These are phyloP conservation scores for Omphaloscelis lunosa DNA, from an alignment of 2,888 invertebrate genomes.

Conservation along the genomic window DNA sequence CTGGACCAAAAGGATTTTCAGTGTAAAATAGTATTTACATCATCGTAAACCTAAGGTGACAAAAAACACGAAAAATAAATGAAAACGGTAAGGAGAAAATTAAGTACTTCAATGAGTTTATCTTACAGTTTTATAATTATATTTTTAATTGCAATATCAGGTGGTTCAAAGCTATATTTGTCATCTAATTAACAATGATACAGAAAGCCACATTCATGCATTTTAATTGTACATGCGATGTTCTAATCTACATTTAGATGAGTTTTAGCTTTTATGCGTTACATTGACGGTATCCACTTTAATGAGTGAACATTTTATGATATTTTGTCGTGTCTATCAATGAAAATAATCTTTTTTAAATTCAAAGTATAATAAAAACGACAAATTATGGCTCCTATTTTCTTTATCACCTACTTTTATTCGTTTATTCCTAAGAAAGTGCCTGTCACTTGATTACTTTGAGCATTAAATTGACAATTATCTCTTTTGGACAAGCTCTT, in stretches of 20 bases:
- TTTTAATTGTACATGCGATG: constrained; percentile 72
- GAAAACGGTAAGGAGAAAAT: constrained; percentile 78
- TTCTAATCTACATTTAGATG: constrained; percentile 72
- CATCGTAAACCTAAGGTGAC: constrained; percentile 51
- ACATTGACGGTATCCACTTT: constrained; percentile 59
- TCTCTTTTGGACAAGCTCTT: constrained; percentile 58
- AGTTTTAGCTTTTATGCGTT: constrained; percentile 61
- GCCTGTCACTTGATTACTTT: constrained; percentile 46
- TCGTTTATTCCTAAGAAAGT: constrained; percentile 48
- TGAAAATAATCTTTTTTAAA: constrained; percentile 30
- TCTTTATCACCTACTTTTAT: constrained; percentile 51
- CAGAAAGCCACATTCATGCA: constrained; percentile 76
- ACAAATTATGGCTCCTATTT: constrained; percentile 45
- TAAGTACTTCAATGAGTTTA: constrained; percentile 69
- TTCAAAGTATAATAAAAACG: constrained; percentile 41
- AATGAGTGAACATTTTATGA: constrained; percentile 55
- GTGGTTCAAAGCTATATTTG: constrained; percentile 58
- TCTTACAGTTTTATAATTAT: constrained; percentile 59
- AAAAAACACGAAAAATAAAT: constrained; percentile 53
- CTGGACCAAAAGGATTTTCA: constrained; percentile 5
- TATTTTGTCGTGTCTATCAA: constrained; percentile 47
- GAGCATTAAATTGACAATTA: constrained; percentile 41
- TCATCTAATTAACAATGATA: constrained; percentile 68
- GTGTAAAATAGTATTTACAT: constrained; percentile 21
- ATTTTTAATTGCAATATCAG: constrained; percentile 47